phyloP scores from a whole-genome alignment of 2,113 vertebrate genomes.

The Mustela nigripes region DNA sequence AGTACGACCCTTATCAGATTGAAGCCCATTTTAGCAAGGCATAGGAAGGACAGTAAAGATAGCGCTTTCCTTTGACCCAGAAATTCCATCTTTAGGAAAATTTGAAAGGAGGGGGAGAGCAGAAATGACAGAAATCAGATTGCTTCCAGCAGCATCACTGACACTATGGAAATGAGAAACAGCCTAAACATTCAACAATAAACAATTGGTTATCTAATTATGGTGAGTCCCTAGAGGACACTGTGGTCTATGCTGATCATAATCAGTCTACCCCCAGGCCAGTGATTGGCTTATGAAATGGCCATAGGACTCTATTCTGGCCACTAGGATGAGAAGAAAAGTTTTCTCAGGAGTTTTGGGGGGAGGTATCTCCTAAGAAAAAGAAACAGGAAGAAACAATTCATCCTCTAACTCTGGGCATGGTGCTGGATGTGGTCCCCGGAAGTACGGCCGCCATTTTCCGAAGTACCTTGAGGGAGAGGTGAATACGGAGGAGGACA shows the following conservation, averaged over 20 bases:
- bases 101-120: background rate
- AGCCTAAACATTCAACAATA: background rate
- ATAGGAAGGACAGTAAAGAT: background rate
- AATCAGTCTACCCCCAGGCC: background rate
- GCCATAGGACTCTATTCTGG: background rate
- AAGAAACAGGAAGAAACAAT: background rate
- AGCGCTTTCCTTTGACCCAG: background rate
- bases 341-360: background rate
- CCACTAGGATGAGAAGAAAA: background rate
- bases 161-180: constrained; percentile 15
- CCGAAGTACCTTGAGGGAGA: background rate
- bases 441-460: background rate
- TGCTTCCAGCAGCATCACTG: constrained; percentile 24
- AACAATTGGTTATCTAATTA: background rate
- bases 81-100: constrained; percentile 16
- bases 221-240: background rate
- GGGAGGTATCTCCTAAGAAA: background rate
- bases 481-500: background rate
- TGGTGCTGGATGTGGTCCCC: background rate
- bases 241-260: background rate
- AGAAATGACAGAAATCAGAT: background rate
- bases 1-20: background rate
- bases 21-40: background rate
- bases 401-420: background rate
- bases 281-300: background rate